Conservation (phyloP, 1,140 invertebrate species). For the Drosophila trapezifrons region DNA sequence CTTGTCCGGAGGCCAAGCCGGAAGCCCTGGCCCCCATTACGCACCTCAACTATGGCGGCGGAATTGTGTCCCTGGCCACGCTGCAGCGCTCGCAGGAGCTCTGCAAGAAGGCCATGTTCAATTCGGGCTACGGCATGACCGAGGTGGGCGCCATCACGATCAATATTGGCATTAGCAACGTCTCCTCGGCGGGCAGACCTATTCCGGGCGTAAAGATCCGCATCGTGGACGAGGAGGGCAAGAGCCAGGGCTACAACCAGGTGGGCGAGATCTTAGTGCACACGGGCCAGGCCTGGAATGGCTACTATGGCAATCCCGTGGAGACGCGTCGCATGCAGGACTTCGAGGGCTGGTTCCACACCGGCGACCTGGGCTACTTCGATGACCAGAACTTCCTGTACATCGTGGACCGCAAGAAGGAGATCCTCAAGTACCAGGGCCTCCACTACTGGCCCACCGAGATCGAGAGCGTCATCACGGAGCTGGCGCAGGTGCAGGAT, state of each 20-base stretch:
- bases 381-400: slow-evolving; percentile 88
- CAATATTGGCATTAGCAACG: slow-evolving; percentile 56
- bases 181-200: slow-evolving; percentile 57
- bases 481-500: slow-evolving; percentile 60
- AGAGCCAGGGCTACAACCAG: slow-evolving; percentile 66
- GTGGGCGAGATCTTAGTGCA: slow-evolving; percentile 84
- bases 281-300: slow-evolving; percentile 73
- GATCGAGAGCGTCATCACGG: slow-evolving; percentile 64
- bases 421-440: slow-evolving; percentile 89
- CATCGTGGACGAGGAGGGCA: slow-evolving; percentile 74
- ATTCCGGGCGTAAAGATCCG: slow-evolving; percentile 52
- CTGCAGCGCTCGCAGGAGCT: slow-evolving; percentile 55
- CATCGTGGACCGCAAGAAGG: slow-evolving; percentile 90
- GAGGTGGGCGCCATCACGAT: slow-evolving; percentile 62
- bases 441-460: slow-evolving; percentile 81
- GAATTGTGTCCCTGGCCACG: slow-evolving; percentile 37
- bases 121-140: slow-evolving; percentile 66
- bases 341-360: slow-evolving; percentile 89
- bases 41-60: slow-evolving; percentile 60
- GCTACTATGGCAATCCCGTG: slow-evolving; percentile 85
- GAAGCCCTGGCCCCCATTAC: slow-evolving; percentile 55
- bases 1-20: slow-evolving; percentile 44
- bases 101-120: slow-evolving; percentile 53
- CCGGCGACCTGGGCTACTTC: slow-evolving; percentile 90
- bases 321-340: slow-evolving; percentile 86